Conservation (phyloP, 2,797 vertebrate species). For the Chelon auratus region DNA sequence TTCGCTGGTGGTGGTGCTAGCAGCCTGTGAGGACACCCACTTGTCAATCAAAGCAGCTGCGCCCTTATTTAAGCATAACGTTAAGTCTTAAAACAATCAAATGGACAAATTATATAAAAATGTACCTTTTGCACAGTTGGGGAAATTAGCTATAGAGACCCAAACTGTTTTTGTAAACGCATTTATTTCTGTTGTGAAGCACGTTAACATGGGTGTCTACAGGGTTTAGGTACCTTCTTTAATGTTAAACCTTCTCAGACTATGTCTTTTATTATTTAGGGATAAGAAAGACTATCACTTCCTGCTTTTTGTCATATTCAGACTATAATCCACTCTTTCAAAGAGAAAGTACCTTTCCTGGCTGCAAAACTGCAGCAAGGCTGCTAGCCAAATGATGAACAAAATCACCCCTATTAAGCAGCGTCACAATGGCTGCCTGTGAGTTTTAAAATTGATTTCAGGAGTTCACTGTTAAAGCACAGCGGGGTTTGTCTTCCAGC, state of each 20-base stretch:
- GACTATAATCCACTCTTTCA: not conserved
- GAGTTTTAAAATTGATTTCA: conserved; percentile 39
- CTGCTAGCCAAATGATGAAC: conserved; percentile 3
- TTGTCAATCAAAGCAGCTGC: too few relatives aligned
- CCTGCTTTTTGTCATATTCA: conserved; percentile 13
- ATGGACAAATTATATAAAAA: too few relatives aligned
- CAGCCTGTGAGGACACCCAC: too few relatives aligned
- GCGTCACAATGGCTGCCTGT: conserved; percentile 20
- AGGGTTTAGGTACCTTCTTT: too few relatives aligned
- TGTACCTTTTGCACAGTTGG: too few relatives aligned
- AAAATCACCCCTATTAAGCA: conserved; percentile 8
- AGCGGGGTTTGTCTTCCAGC: conserved; percentile 40
- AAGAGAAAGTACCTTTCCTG: not conserved
- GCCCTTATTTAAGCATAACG: too few relatives aligned
- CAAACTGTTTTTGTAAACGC: too few relatives aligned
- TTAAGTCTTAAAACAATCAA: too few relatives aligned
- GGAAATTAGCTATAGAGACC: too few relatives aligned
- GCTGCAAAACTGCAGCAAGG: conserved; percentile 13
- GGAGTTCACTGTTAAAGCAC: conserved; percentile 36
- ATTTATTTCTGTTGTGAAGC: too few relatives aligned
- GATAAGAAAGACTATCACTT: not conserved
- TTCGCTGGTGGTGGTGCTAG: too few relatives aligned
- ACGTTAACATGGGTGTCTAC: too few relatives aligned
- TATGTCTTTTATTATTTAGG: not conserved
- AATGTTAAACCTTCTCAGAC: not conserved